Base-by-base conservation (phyloP, 2,888 invertebrate genomes). In the Branchinecta sandiegonensis region DNA sequence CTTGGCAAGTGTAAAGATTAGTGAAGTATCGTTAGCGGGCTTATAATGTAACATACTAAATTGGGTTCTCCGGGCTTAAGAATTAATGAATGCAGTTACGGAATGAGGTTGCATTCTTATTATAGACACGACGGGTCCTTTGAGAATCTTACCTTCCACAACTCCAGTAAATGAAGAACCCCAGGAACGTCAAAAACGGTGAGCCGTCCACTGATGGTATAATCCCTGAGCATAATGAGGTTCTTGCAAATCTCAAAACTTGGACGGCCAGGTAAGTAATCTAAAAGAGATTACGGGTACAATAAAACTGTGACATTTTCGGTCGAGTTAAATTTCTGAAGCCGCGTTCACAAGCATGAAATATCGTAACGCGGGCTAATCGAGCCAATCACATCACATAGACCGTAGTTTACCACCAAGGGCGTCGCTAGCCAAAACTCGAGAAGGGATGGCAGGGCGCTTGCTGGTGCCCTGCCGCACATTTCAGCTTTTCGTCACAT, bases 161-260 rank as follows among this genome's bases (percentile, higher is more conserved):
- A 83, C 72, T 84, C 82, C 67, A 85, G 77, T 81, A 84, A 83
- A 74, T 84, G 83, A 77, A 85, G 80, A 72, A 87, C 77, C 70
- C 83, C 80, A 11, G 85, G 84, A 74, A 85, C 80, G 72, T 84
- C 85, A 71, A 80, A 77, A 72, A 84, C 77, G 73, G 79, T 80
- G 72, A 86, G 79, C 73, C 84, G 79, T 14, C 86, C 86, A 74
- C 83, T 83, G 72, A 85, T 83, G 74, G 82, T 83, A 72, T 81
- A 81, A 78, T 86, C 86, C 71, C 85, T 78, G 75, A 86, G 78
- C 84, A 86, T 85, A 71, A 86, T 82, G 67, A 87, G 79, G 76
- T 85, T 84, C 77, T 86, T 83, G 76, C 85, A 85, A 72, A 86
- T 78, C 76, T 84, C 86, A 72, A 83, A 77, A 72, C 83, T 83